Conservation (phyloP, 2,113 vertebrate genomes). For the Asarcornis scutulata region DNA sequence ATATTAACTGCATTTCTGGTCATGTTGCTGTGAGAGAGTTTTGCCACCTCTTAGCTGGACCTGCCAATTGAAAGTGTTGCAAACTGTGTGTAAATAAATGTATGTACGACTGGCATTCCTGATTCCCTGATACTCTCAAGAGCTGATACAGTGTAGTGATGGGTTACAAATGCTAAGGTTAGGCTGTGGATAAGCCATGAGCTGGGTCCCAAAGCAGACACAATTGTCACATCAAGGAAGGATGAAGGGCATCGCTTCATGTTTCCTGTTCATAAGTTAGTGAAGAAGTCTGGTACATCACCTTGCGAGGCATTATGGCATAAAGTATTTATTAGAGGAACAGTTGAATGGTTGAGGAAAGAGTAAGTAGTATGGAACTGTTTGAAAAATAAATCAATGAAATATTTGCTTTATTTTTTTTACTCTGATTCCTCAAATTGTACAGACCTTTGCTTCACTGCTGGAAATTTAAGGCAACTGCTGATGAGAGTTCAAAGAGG, state of each 20-base stretch:
- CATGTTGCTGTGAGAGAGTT: background rate
- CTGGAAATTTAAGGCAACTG: background rate
- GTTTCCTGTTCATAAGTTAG: background rate
- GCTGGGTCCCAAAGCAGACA: background rate
- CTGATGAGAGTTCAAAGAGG: background rate
- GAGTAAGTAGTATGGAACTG: background rate
- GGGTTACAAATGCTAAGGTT: background rate
- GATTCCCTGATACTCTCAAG: background rate
- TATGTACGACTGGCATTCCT: background rate
- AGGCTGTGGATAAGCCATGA: background rate
- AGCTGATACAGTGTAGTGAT: background rate
- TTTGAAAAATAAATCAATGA: background rate
- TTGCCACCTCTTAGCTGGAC: no score
- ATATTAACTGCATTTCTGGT: background rate
- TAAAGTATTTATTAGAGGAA: background rate
- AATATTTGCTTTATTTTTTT: background rate
- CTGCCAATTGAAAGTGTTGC: background rate
- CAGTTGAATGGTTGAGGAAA: background rate
- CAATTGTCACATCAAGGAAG: background rate
- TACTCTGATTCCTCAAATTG: background rate
- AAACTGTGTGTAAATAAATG: background rate
- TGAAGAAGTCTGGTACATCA: background rate
- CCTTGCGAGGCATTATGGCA: background rate
- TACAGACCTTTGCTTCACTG: background rate
- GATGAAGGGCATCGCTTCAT: background rate